Percentiles rank a stretch among this genome's conserved stretches.
phyloP scores from a whole-genome alignment of 2,888 invertebrate species.

The Latheticus oryzae region DNA sequence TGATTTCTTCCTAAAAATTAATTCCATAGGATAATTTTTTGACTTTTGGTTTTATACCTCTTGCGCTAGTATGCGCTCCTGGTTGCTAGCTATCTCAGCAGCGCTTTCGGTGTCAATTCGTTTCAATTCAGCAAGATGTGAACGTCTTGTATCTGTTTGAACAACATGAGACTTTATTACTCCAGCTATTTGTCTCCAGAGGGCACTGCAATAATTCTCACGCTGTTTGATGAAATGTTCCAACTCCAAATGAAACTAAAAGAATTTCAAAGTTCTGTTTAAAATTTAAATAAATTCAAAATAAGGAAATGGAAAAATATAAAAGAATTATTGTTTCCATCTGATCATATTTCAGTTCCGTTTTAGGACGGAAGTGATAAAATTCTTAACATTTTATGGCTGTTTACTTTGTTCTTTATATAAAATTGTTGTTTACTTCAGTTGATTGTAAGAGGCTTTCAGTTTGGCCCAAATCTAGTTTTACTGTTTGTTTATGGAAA shows the following conservation, averaged over 20 bases:
- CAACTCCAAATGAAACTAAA: conserved; percentile 31
- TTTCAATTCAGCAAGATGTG: conserved; percentile 61
- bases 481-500: no score
- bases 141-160: conserved; percentile 58
- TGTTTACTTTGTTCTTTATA: no score
- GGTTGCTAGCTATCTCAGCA: conserved; percentile 55
- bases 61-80: conserved; percentile 55
- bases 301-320: no score
- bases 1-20: conserved; percentile 48
- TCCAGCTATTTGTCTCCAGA: conserved; percentile 60
- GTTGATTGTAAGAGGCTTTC: no score
- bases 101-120: conserved; percentile 59
- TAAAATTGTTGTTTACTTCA: no score
- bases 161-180: conserved; percentile 56
- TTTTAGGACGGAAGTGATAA: conserved; percentile 2
- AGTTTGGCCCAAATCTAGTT: no score
- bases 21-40: no score
- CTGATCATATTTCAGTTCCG: no score
- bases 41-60: conserved; percentile 51
- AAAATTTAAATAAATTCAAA: no score
- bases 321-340: no score
- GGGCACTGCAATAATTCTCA: conserved; percentile 51
- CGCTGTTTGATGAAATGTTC: conserved; percentile 49
- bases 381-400: no score
- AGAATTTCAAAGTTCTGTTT: no score